These are phyloP conservation scores for Hydrochoerus hydrochaeris DNA, from an alignment of 2,113 vertebrate species.

Conservation along the genomic window DNA sequence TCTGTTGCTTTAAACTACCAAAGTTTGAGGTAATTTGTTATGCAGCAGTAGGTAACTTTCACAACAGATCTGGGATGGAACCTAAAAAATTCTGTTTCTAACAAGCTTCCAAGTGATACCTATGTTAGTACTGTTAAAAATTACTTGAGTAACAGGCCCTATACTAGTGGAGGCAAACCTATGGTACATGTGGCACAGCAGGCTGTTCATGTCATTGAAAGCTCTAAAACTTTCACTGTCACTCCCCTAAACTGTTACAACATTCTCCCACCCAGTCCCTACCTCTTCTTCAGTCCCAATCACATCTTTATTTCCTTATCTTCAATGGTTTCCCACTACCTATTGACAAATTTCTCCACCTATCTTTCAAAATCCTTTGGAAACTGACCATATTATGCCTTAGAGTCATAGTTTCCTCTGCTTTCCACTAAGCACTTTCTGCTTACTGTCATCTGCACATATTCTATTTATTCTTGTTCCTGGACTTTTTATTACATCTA, in stretches of 20 bases:
- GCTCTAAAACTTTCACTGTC: not conserved
- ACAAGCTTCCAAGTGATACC: not conserved
- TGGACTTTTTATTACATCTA: not conserved
- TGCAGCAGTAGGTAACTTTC: not conserved
- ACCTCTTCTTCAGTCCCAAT: constrained; percentile 11
- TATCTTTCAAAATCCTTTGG: constrained; percentile 23
- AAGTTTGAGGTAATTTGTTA: constrained; percentile 4
- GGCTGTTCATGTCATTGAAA: not conserved
- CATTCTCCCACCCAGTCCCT: not conserved
- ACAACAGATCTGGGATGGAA: not conserved
- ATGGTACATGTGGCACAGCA: not conserved
- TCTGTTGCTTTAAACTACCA: constrained; percentile 14
- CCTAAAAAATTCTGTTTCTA: constrained; percentile 36
- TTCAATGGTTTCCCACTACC: not conserved
- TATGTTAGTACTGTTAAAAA: not conserved
- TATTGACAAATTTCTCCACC: not conserved
- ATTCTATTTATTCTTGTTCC: not conserved
- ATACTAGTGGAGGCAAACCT: not conserved
- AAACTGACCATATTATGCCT: not conserved
- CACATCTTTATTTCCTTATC: not conserved
- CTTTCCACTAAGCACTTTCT: not conserved
- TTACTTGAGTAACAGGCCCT: not conserved
- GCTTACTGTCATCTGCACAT: not conserved
- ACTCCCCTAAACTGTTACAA: not conserved
- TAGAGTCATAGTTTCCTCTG: not conserved